Percentiles rank a stretch among this genome's conserved stretches.
Conservation (phyloP, 2,888 invertebrate genomes). For the Dorcus parallelipipedus region DNA sequence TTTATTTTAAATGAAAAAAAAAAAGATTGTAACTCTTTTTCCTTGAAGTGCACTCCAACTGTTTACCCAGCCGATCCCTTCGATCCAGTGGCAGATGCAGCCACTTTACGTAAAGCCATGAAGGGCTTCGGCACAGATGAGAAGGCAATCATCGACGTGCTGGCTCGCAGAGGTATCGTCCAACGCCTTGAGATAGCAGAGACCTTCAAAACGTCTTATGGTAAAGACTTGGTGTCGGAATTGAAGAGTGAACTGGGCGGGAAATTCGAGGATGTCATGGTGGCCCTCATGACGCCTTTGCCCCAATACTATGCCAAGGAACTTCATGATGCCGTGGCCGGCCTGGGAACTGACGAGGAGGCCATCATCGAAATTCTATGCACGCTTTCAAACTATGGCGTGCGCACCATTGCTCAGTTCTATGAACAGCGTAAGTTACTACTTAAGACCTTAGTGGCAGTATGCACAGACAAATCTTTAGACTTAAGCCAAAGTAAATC, state of each 20-base stretch:
- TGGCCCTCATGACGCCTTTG: constrained; percentile 87
- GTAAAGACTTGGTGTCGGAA: constrained; percentile 76
- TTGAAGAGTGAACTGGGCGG: constrained; percentile 87
- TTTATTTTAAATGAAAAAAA: not conserved
- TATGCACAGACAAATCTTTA: too few relatives aligned
- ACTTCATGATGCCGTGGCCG: constrained; percentile 81
- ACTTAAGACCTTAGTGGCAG: too few relatives aligned
- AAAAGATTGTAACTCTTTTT: constrained; percentile 1
- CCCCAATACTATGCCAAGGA: constrained; percentile 90
- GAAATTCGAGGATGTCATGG: constrained; percentile 83
- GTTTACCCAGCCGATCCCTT: constrained; percentile 84
- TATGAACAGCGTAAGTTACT: constrained; percentile 70
- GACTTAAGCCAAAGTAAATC: too few relatives aligned
- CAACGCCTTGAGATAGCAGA: constrained; percentile 89
- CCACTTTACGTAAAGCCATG: constrained; percentile 84
- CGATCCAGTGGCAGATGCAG: constrained; percentile 81
- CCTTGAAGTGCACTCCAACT: constrained; percentile 76
- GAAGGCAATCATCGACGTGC: constrained; percentile 84
- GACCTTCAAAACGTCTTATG: constrained; percentile 88
- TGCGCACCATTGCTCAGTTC: constrained; percentile 78
- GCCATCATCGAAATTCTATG: constrained; percentile 91
- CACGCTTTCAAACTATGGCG: constrained; percentile 86
- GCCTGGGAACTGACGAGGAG: constrained; percentile 85
- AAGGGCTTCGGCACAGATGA: constrained; percentile 92
- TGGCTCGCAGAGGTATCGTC: constrained; percentile 83